phyloP scores from a whole-genome alignment of 1,140 invertebrate genomes.

The Diorhabda sublineata region DNA sequence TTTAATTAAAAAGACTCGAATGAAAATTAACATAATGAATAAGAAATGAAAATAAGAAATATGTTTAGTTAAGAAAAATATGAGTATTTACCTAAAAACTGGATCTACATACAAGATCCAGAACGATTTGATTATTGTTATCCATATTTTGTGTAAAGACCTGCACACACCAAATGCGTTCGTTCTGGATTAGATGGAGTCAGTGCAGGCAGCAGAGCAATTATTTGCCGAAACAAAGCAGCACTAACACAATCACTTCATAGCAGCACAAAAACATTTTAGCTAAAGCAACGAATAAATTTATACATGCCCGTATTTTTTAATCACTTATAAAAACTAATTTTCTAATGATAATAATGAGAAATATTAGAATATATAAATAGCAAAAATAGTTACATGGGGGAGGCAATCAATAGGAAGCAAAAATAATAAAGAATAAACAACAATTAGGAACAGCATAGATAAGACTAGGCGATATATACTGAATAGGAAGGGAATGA shows the following conservation, averaged over 20 bases:
- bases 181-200: slow-evolving; percentile 20
- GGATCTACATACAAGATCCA: slow-evolving; percentile 38
- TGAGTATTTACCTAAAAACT: slow-evolving; percentile 42
- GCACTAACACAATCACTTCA: not conserved
- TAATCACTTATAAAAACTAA: too few relatives aligned
- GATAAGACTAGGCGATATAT: too few relatives aligned
- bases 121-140: slow-evolving; percentile 43
- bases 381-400: too few relatives aligned
- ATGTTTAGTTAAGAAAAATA: not conserved
- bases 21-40: too few relatives aligned
- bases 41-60: not conserved
- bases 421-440: too few relatives aligned
- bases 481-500: too few relatives aligned
- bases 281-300: not conserved
- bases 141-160: slow-evolving; percentile 37
- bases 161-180: slow-evolving; percentile 34
- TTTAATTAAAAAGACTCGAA: too few relatives aligned
- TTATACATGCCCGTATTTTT: too few relatives aligned
- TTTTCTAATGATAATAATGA: too few relatives aligned
- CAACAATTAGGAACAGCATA: too few relatives aligned
- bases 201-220: not conserved
- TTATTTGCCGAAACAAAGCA: not conserved
- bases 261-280: not conserved
- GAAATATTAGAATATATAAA: too few relatives aligned
- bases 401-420: too few relatives aligned